Percentiles rank a stretch among this genome's conserved stretches.
Evolutionary conservation across 2,113 vertebrate species (phyloP).

Genomic region (Crypturellus undulatus): DNA sequence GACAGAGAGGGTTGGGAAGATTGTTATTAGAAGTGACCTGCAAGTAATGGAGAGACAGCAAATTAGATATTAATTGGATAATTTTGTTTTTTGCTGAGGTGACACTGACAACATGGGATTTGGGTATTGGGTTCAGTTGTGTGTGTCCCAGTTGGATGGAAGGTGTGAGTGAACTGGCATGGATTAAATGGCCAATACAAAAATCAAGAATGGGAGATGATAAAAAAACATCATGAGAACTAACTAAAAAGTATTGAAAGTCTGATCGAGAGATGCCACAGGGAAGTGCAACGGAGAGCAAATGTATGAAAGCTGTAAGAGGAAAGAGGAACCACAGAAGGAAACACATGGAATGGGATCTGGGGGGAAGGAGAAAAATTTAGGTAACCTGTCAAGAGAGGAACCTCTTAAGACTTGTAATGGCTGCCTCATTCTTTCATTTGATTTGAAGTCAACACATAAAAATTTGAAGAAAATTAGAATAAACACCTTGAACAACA

Average conservation of each 20-base stretch:
- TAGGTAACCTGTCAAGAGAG: background rate
- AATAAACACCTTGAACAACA: background rate
- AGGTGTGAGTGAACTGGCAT: background rate
- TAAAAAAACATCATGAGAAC: background rate
- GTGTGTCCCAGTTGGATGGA: background rate
- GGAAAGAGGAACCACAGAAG: background rate
- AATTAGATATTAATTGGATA: background rate
- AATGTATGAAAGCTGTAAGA: background rate
- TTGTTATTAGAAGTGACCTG: background rate
- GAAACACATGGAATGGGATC: background rate
- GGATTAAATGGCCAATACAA: background rate
- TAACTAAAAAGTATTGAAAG: background rate
- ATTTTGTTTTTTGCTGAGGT: background rate
- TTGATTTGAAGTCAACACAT: background rate
- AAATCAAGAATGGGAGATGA: background rate
- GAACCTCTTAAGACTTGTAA: background rate
- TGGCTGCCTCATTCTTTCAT: background rate
- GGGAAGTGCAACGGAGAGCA: background rate
- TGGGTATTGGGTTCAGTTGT: background rate
- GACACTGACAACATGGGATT: background rate
- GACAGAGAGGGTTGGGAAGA: background rate
- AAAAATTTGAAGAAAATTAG: background rate
- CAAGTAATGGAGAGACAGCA: background rate
- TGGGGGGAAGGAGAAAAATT: background rate
- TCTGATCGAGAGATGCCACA: background rate